A percentile compares a stretch with the other conserved stretches of the same genome.
Conservation (phyloP, 2,113 vertebrate species). For the Pachyramphus minor region DNA sequence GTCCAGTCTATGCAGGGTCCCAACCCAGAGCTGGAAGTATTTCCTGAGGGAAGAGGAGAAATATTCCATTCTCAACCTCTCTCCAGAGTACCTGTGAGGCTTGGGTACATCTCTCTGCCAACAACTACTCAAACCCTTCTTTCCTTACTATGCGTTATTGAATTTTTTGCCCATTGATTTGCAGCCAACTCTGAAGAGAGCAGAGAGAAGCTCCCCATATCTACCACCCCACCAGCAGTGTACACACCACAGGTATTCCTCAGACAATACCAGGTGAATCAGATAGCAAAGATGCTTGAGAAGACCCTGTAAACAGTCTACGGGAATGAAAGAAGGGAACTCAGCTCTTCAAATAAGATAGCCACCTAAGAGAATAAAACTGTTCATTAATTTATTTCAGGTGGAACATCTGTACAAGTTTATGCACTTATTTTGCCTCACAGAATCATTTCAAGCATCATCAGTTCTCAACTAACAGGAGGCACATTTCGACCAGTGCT, state of each 20-base stretch:
- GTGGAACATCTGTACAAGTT: background rate
- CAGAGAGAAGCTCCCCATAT: rapidly evolving
- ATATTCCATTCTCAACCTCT: background rate
- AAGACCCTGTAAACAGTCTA: background rate
- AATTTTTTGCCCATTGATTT: background rate
- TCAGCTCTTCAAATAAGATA: background rate
- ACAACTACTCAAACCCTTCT: background rate
- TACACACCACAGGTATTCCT: background rate
- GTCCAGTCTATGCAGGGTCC: background rate
- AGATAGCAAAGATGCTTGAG: background rate
- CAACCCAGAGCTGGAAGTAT: background rate
- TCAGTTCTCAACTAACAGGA: background rate
- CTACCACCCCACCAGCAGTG: background rate
- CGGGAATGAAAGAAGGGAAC: background rate
- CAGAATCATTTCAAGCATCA: constrained; percentile 30
- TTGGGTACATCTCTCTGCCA: background rate
- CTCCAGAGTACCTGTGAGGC: background rate
- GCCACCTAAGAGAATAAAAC: background rate
- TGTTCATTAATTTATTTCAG: constrained; percentile 26
- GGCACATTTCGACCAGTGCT: background rate
- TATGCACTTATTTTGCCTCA: constrained; percentile 47
- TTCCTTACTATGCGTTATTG: background rate
- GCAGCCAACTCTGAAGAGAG: background rate
- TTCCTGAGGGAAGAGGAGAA: background rate
- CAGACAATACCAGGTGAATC: background rate